phyloP scores from a whole-genome alignment of 2,888 invertebrate species.

The Lobophora halterata region DNA sequence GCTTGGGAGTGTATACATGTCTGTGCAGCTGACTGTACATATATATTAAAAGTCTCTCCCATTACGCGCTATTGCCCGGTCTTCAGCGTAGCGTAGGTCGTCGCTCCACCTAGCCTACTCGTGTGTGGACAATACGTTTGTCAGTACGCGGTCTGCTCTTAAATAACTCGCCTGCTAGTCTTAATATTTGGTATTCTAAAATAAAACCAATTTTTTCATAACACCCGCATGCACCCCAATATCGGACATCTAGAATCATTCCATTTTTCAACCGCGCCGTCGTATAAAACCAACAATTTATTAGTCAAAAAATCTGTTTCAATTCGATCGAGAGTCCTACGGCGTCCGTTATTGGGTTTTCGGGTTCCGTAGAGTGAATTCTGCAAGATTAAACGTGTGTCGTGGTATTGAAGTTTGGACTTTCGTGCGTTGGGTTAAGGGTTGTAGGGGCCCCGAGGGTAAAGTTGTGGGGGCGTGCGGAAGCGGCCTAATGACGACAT shows the following conservation, averaged over 20 bases:
- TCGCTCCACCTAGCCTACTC: too few species aligned
- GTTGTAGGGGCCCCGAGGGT: conserved; percentile 33
- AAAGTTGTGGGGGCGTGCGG: conserved; percentile 51
- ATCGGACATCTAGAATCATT: conserved; percentile 29
- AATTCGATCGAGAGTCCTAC: conserved; percentile 58
- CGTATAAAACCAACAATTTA: conserved; percentile 49
- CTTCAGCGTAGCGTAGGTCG: too few species aligned
- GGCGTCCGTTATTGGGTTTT: conserved; percentile 60
- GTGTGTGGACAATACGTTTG: too few species aligned
- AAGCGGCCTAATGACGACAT: conserved; percentile 76
- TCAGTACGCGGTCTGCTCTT: too few species aligned
- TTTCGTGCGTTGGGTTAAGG: conserved; percentile 43
- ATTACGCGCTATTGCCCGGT: too few species aligned
- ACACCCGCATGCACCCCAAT: conserved; percentile 11
- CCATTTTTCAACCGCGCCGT: conserved; percentile 28
- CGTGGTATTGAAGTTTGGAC: conserved; percentile 37
- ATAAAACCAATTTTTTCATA: conserved; percentile 6
- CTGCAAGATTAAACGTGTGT: conserved; percentile 29
- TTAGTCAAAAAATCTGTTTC: conserved; percentile 56
- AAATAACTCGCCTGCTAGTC: too few species aligned
- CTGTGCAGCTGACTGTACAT: too few species aligned
- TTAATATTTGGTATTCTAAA: conserved; percentile 11
- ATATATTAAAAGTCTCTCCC: too few species aligned
- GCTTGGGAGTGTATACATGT: too few species aligned
- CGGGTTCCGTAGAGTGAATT: conserved; percentile 45